Evolutionary conservation across 2,797 vertebrate species (phyloP).

Genomic region (Tenualosa thibaudeaui): DNA sequence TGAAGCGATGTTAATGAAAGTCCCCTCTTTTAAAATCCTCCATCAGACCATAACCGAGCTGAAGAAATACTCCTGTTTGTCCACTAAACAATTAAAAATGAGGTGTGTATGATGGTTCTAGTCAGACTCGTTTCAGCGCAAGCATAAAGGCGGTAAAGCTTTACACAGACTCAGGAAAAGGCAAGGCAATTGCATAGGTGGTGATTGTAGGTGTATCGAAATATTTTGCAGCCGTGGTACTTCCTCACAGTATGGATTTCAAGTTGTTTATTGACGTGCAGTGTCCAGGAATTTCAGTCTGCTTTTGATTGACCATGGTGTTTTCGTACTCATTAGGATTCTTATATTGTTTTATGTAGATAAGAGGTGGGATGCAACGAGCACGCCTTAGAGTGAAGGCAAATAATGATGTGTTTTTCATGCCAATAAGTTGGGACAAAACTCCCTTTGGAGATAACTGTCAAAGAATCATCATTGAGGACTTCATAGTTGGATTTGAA

Average conservation of each 20-base stretch:
- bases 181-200: background rate
- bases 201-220: background rate
- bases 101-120: background rate
- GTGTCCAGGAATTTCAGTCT: background rate
- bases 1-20: background rate
- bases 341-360: background rate
- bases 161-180: no score
- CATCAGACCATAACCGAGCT: background rate
- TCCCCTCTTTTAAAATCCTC: background rate
- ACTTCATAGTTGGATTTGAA: slow-evolving; percentile 18
- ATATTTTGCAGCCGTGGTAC: background rate
- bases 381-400: background rate
- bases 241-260: background rate
- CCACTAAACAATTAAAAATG: background rate
- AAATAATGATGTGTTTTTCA: background rate
- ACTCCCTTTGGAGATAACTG: slow-evolving; percentile 6
- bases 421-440: background rate
- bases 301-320: background rate
- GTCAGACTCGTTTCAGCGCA: background rate
- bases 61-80: background rate
- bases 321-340: background rate
- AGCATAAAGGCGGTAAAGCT: background rate
- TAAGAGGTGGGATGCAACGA: background rate
- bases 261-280: background rate
- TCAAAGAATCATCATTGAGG: background rate